phyloP scores from a whole-genome alignment of 2,888 invertebrate genomes.

The Salticus scenicus region DNA sequence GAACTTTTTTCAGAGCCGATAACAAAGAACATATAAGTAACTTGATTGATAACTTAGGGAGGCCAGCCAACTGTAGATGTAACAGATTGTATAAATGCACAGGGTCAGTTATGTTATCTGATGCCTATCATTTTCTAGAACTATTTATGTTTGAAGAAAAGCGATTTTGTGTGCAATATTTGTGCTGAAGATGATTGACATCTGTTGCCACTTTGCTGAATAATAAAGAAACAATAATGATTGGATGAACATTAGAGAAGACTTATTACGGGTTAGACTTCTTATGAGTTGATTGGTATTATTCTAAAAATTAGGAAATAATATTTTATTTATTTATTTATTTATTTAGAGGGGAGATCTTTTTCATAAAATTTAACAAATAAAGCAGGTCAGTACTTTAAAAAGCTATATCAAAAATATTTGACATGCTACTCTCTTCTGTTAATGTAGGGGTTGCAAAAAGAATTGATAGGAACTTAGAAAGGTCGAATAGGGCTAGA shows the following conservation, averaged over 20 bases:
- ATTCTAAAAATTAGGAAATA: too few species aligned
- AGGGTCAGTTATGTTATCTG: slow-evolving; percentile 17
- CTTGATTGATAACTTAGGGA: slow-evolving; percentile 41
- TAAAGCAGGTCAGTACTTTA: too few species aligned
- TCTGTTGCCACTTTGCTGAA: background rate
- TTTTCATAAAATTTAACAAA: too few species aligned
- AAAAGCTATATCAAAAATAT: too few species aligned
- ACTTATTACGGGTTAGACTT: too few species aligned
- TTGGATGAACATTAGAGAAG: background rate
- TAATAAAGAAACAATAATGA: background rate
- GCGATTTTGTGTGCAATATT: background rate
- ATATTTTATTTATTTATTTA: too few species aligned
- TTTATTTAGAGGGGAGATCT: too few species aligned
- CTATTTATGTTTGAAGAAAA: background rate
- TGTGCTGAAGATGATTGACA: background rate
- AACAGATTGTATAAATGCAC: slow-evolving; percentile 22
- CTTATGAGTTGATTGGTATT: too few species aligned
- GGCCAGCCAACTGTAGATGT: slow-evolving; percentile 33
- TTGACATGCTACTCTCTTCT: too few species aligned
- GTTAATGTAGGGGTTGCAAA: too few species aligned
- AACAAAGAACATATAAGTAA: slow-evolving; percentile 5
- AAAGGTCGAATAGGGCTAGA: too few species aligned
- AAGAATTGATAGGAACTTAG: too few species aligned
- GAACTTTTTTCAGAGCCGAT: slow-evolving; percentile 5
- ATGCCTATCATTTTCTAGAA: slow-evolving; percentile 36